Percentiles rank a stretch among this genome's conserved stretches.
phyloP scores from a whole-genome alignment of 2,113 vertebrate species.

The Zeus faber region DNA sequence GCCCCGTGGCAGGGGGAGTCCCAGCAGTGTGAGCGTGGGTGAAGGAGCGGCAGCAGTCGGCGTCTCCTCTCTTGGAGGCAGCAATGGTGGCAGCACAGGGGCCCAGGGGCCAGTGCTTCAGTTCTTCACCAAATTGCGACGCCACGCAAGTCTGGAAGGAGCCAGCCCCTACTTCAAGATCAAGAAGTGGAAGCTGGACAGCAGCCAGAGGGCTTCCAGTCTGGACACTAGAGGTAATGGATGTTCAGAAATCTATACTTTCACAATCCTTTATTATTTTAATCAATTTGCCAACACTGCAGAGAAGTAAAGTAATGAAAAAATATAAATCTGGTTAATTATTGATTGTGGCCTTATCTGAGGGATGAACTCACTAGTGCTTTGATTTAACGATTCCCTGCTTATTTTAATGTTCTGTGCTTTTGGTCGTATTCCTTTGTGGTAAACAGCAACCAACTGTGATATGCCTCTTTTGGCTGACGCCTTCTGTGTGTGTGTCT shows the following conservation, averaged over 20 bases:
- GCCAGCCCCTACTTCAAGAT: conserved; percentile 95
- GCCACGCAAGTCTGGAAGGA: conserved; percentile 92
- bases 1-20: conserved; percentile 52
- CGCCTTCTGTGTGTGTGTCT: no score
- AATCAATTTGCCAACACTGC: conserved; percentile 1
- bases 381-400: background rate
- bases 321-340: background rate
- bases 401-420: background rate
- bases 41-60: background rate
- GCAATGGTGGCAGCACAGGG: conserved; percentile 1
- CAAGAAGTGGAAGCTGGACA: conserved; percentile 95
- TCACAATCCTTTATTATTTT: conserved; percentile 16
- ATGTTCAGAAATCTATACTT: conserved; percentile 7
- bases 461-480: conserved; percentile 39
- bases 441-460: conserved; percentile 51
- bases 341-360: background rate
- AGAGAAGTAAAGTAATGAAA: background rate
- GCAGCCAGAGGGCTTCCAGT: conserved; percentile 90
- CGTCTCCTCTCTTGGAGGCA: conserved; percentile 32
- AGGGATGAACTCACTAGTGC: background rate
- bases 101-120: conserved; percentile 81
- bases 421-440: conserved; percentile 26
- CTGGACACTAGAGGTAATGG: conserved; percentile 91
- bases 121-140: conserved; percentile 89
- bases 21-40: conserved; percentile 47